Percentiles rank a stretch among this genome's conserved stretches.
Conservation (phyloP, 2,888 invertebrate species). For the Thelaira solivaga region DNA sequence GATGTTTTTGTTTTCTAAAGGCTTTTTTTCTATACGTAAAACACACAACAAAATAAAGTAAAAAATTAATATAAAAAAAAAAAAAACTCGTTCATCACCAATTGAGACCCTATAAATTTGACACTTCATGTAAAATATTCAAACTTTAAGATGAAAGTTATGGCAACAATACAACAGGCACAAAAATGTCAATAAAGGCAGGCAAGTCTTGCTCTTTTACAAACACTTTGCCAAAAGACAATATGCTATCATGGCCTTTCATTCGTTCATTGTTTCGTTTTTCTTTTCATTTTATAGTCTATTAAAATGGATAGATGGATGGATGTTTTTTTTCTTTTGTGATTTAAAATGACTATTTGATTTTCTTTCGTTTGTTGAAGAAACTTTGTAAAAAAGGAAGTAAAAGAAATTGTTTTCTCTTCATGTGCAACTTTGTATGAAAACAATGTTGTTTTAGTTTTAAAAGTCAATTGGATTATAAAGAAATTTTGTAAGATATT, state of each 20-base stretch:
- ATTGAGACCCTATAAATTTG: conserved; percentile 56
- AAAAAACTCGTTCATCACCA: conserved; percentile 50
- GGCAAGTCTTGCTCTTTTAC: too few relatives aligned
- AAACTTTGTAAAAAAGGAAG: too few relatives aligned
- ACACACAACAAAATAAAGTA: conserved; percentile 9
- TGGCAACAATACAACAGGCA: conserved; percentile 11
- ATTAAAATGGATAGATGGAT: too few relatives aligned
- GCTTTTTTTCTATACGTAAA: not conserved
- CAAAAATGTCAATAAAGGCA: conserved; percentile 20
- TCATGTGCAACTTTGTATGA: too few relatives aligned
- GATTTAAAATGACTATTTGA: too few relatives aligned
- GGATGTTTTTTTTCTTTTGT: conserved; percentile 11
- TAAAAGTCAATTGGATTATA: too few relatives aligned
- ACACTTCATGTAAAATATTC: conserved; percentile 16
- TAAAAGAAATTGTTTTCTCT: too few relatives aligned
- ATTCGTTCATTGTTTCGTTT: conserved; percentile 23
- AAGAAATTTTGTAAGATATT: too few relatives aligned
- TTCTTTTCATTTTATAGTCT: conserved; percentile 50
- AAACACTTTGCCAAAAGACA: too few relatives aligned
- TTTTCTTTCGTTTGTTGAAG: too few relatives aligned
- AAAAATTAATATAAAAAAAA: not conserved
- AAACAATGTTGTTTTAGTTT: too few relatives aligned
- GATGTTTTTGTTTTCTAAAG: conserved; percentile 19
- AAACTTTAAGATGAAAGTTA: not conserved
- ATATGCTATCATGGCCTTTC: too few relatives aligned